phyloP scores from a whole-genome alignment of 2,888 invertebrate genomes.

The Bruchidius siliquastri region DNA sequence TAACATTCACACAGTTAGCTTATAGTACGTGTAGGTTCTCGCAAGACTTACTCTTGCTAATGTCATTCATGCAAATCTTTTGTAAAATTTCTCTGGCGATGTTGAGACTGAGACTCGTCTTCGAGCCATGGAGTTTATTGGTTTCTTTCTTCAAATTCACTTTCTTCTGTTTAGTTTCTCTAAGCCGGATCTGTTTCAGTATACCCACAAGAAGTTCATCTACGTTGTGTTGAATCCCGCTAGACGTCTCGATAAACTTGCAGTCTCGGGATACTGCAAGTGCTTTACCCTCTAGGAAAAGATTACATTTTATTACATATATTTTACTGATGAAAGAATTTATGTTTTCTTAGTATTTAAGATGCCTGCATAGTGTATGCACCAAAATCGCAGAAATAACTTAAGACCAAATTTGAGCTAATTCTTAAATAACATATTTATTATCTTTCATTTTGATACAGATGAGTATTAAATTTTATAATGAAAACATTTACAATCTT shows the following conservation, averaged over 20 bases:
- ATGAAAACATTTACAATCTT: too few species aligned
- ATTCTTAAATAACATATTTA: too few species aligned
- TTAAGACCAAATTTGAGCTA: too few species aligned
- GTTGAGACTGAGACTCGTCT: slow-evolving; percentile 75
- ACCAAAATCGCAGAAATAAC: too few species aligned
- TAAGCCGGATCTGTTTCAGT: slow-evolving; percentile 80
- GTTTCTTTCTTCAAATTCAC: slow-evolving; percentile 35
- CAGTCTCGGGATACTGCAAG: slow-evolving; percentile 82
- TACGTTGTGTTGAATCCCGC: slow-evolving; percentile 93
- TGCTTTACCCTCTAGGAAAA: slow-evolving; percentile 78
- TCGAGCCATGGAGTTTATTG: slow-evolving; percentile 68
- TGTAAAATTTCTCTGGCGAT: slow-evolving; percentile 77
- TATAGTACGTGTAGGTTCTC: slow-evolving; percentile 81
- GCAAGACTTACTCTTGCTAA: slow-evolving; percentile 80
- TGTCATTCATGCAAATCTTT: slow-evolving; percentile 81
- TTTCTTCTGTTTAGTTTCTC: slow-evolving; percentile 71
- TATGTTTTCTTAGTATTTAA: too few species aligned
- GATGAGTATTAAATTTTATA: too few species aligned
- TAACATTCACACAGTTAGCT: slow-evolving; percentile 19
- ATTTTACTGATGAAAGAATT: too few species aligned
- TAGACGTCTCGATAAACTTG: slow-evolving; percentile 94
- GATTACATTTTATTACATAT: too few species aligned
- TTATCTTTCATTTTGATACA: too few species aligned
- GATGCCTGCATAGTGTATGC: too few species aligned
- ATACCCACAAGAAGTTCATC: slow-evolving; percentile 93